These are phyloP conservation scores for Penaeus japonicus DNA, from an alignment of 1,140 invertebrate species.

Conservation along the genomic window DNA sequence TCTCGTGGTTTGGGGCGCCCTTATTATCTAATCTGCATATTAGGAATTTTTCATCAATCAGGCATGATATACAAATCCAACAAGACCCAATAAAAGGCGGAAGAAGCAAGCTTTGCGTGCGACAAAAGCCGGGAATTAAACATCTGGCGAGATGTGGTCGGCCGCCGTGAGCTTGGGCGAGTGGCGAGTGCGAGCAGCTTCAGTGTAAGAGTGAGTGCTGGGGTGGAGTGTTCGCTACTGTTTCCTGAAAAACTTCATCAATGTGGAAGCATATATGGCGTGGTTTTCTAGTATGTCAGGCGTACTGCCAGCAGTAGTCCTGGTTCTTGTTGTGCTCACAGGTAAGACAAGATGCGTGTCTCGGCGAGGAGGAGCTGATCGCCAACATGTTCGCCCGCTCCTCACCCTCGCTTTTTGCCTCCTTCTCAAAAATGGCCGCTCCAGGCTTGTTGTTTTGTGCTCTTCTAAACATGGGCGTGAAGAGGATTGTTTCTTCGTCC, in stretches of 20 bases:
- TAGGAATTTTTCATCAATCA: conserved; percentile 28
- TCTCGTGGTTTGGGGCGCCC: background rate
- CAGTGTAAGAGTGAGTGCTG: conserved; percentile 47
- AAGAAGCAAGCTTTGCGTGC: background rate
- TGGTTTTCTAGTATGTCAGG: conserved; percentile 55
- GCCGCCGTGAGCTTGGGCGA: background rate
- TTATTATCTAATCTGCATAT: conserved; percentile 1
- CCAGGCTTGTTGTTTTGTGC: conserved; percentile 46
- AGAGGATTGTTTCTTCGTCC: background rate
- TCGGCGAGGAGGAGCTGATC: background rate
- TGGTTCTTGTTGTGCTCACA: conserved; percentile 52
- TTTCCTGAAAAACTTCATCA: conserved; percentile 50
- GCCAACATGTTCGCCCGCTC: conserved; percentile 7
- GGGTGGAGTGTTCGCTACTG: conserved; percentile 49
- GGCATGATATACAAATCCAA: background rate
- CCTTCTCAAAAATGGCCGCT: conserved; percentile 55
- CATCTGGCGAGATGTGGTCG: background rate
- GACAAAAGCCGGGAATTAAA: conserved; percentile 23
- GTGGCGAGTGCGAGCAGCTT: conserved; percentile 28
- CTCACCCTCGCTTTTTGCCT: conserved; percentile 47
- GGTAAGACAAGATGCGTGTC: conserved; percentile 25
- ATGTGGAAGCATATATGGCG: conserved; percentile 55
- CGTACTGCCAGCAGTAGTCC: conserved; percentile 51
- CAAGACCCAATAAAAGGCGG: background rate
- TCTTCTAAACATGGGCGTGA: conserved; percentile 25